Evolutionary conservation across 2,113 vertebrate species (phyloP).

Genomic region (Perognathus longimembris): DNA sequence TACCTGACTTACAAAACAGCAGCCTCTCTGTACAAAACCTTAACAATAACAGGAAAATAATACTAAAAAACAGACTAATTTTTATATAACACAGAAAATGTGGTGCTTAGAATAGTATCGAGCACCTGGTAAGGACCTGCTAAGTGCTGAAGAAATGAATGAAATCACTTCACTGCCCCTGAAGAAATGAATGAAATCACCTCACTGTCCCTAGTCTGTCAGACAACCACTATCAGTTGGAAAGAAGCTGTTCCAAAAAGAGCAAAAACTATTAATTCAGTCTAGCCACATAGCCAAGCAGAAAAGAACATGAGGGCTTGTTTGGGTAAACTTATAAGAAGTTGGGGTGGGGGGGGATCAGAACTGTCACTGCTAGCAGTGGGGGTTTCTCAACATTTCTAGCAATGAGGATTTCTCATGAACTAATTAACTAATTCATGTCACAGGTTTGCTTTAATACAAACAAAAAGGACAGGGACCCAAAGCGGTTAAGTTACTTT

Average conservation of each 20-base stretch:
- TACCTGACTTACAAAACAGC: too few relatives aligned
- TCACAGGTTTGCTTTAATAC: background rate
- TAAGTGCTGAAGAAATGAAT: slow-evolving; percentile 27
- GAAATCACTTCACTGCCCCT: background rate
- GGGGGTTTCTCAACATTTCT: background rate
- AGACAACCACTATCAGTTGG: background rate
- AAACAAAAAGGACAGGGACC: background rate
- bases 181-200: background rate
- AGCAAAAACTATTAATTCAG: slow-evolving; percentile 72
- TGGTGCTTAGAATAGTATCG: background rate
- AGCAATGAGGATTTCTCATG: too few relatives aligned
- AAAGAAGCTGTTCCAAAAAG: slow-evolving; percentile 80
- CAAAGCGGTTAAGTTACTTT: background rate
- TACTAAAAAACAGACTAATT: background rate
- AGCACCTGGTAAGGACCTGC: background rate
- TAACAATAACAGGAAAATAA: too few relatives aligned
- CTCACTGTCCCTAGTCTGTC: background rate
- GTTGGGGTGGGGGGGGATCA: background rate
- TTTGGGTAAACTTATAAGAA: slow-evolving; percentile 69
- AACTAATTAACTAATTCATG: too few relatives aligned
- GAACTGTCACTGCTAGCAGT: slow-evolving; percentile 41
- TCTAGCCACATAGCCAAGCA: slow-evolving; percentile 65
- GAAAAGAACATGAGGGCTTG: slow-evolving; percentile 67
- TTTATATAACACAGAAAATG: background rate
- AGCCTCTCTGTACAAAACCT: too few relatives aligned